phyloP scores from a whole-genome alignment of 2,888 invertebrate species.

The Emmelina monodactyla region DNA sequence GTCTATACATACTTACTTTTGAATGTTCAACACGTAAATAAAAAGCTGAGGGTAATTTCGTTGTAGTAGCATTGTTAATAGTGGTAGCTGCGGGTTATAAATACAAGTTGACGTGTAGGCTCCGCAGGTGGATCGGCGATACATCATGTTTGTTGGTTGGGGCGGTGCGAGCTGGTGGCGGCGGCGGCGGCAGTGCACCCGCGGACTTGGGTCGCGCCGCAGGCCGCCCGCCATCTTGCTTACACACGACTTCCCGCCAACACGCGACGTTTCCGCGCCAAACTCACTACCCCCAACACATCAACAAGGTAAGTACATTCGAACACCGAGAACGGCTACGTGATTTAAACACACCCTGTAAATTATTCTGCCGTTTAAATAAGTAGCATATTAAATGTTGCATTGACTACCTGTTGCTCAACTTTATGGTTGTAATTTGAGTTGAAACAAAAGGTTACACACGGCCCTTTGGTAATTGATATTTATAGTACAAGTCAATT shows the following conservation, averaged over 20 bases:
- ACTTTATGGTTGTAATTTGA: neutral
- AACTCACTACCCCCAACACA: neutral
- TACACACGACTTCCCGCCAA: conserved; percentile 14
- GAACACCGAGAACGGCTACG: conserved; percentile 11
- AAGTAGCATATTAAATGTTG: conserved; percentile 12
- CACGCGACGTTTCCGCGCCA: conserved; percentile 10
- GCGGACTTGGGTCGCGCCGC: conserved; percentile 38
- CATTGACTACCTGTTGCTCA: neutral
- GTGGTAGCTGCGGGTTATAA: too few relatives aligned
- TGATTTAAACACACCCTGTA: too few relatives aligned
- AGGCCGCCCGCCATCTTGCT: conserved; percentile 37
- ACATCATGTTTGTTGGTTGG: conserved; percentile 45
- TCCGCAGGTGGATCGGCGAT: conserved; percentile 61
- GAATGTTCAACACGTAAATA: too few relatives aligned
- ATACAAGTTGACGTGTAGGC: conserved; percentile 55
- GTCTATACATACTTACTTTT: too few relatives aligned
- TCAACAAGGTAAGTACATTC: neutral
- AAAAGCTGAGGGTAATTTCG: too few relatives aligned
- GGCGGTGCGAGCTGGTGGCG: conserved; percentile 20
- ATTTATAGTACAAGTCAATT: neutral
- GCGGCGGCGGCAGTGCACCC: conserved; percentile 50
- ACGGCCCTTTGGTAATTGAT: neutral
- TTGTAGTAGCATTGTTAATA: too few relatives aligned
- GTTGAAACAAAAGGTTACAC: neutral
- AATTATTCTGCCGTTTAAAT: too few relatives aligned